phyloP scores from a whole-genome alignment of 2,113 vertebrate genomes.

The Cygnus buccinator region DNA sequence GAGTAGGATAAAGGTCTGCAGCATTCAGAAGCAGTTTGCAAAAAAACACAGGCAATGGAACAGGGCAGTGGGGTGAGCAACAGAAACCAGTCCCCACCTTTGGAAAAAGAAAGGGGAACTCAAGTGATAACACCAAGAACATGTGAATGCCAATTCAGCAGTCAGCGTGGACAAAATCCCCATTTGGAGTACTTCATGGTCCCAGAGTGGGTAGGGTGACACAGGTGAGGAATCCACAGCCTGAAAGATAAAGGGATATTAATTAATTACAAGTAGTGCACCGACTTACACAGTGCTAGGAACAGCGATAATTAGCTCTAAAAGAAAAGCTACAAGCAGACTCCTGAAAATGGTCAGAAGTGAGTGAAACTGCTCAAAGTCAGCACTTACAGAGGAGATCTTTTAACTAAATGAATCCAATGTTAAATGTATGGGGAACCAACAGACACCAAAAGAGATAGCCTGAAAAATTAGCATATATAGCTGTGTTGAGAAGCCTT shows the following conservation, averaged over 20 bases:
- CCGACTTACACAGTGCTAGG: neutral
- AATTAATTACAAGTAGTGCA: neutral
- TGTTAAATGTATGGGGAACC: neutral
- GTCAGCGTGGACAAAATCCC: neutral
- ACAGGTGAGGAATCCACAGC: neutral
- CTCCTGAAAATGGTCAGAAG: neutral
- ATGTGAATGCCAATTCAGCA: neutral
- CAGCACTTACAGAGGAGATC: neutral
- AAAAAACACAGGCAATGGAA: neutral
- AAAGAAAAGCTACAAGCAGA: neutral
- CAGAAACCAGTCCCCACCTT: neutral
- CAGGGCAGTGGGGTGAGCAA: neutral
- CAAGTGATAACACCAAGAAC: neutral
- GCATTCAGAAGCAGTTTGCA: neutral
- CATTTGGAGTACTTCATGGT: neutral
- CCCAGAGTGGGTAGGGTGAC: accelerated
- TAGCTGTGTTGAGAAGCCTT: neutral
- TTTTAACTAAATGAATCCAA: neutral
- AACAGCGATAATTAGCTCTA: neutral
- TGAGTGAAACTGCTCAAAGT: neutral
- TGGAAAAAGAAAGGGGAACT: neutral
- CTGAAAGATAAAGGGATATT: neutral
- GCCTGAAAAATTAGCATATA: neutral
- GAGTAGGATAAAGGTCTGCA: neutral
- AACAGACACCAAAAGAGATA: neutral